Conservation (phyloP, 2,888 invertebrate genomes). For the Trissoscelio sp. region DNA sequence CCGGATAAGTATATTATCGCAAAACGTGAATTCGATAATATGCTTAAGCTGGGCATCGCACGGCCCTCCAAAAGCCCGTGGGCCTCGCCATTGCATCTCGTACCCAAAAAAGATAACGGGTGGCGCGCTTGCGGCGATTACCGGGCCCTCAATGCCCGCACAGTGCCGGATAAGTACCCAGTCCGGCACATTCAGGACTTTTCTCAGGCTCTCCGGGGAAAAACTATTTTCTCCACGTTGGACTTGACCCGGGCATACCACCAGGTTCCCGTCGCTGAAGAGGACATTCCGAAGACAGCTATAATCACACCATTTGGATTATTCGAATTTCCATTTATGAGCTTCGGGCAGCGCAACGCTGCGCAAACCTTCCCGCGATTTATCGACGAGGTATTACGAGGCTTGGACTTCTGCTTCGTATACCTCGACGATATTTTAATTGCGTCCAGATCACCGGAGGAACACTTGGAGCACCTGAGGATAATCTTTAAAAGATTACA, state of each 20-base stretch:
- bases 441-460: too few species aligned
- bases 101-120: background rate
- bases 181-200: background rate
- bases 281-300: too few species aligned
- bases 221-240: background rate
- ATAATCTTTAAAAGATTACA: too few species aligned
- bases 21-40: background rate
- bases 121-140: slow-evolving; percentile 22
- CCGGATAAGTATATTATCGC: background rate
- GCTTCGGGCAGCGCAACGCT: too few species aligned
- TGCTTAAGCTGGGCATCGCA: background rate
- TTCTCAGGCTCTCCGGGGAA: background rate
- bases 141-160: slow-evolving; percentile 1
- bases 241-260: background rate
- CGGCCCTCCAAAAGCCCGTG: background rate
- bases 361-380: background rate
- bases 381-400: too few species aligned
- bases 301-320: too few species aligned
- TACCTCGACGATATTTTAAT: too few species aligned
- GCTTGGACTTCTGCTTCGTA: too few species aligned
- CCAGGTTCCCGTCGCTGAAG: too few species aligned
- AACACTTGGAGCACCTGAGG: too few species aligned
- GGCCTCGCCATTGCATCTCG: background rate
- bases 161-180: slow-evolving; percentile 13
- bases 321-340: too few species aligned